A percentile compares a stretch with the other conserved stretches of the same genome.
phyloP scores from a whole-genome alignment of 2,113 vertebrate genomes.

The Clarias batrachus region DNA sequence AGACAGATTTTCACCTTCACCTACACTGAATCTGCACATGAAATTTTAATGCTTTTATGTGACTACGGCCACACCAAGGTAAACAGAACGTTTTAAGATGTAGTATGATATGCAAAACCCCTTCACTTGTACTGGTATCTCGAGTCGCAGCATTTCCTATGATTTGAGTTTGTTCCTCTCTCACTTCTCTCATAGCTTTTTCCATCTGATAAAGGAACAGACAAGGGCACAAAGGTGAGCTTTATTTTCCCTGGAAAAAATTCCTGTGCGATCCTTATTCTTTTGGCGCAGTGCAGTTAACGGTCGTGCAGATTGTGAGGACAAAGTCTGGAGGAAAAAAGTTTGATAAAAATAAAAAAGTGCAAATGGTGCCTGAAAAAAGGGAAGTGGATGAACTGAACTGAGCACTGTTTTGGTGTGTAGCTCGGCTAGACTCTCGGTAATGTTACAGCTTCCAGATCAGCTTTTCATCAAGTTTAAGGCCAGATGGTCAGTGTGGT shows the following conservation, averaged over 20 bases:
- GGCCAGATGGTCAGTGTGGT: conserved; percentile 30
- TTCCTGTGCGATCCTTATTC: conserved; percentile 15
- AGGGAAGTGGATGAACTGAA: not conserved
- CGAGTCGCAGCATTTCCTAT: conserved; percentile 60
- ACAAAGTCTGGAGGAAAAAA: conserved; percentile 1
- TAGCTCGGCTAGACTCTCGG: not conserved
- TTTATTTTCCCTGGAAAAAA: conserved; percentile 16
- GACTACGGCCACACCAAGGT: not conserved
- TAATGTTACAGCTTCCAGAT: conserved; percentile 19
- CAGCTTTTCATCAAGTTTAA: not conserved
- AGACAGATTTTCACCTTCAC: not conserved
- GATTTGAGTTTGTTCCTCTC: conserved; percentile 66
- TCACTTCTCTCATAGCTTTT: conserved; percentile 82
- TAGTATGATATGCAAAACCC: not conserved
- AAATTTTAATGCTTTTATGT: not conserved
- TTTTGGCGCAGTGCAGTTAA: not conserved
- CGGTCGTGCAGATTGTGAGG: not conserved
- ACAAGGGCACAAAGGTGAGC: conserved; percentile 92
- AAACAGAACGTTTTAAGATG: not conserved
- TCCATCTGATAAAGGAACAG: conserved; percentile 88
- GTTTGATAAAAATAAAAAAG: not conserved
- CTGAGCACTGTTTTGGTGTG: not conserved
- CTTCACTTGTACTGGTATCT: not conserved
- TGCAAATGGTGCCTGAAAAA: conserved; percentile 5
- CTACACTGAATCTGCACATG: not conserved